Conservation (phyloP, 2,797 vertebrate species). For the Onychomys arenicola region DNA sequence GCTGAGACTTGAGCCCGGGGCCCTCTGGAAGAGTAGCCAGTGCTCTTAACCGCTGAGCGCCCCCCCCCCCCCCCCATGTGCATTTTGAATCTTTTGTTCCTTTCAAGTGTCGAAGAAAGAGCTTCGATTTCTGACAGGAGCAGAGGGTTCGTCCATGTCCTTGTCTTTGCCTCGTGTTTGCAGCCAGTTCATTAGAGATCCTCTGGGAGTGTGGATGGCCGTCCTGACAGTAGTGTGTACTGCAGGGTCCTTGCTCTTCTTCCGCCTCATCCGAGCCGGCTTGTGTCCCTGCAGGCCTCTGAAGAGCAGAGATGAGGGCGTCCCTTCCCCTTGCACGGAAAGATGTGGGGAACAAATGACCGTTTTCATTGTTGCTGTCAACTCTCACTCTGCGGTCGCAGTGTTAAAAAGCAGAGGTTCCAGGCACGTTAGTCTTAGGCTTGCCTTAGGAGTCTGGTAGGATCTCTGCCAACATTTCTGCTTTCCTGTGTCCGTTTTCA, state of each 20-base stretch:
- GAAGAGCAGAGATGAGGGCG: rapidly evolving
- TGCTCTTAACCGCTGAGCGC: background rate
- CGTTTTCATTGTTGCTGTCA: background rate
- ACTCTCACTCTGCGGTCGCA: background rate
- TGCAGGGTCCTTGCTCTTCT: background rate
- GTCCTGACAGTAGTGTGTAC: background rate
- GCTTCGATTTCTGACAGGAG: background rate
- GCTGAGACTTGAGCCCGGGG: background rate
- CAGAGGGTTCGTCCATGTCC: background rate
- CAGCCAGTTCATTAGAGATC: background rate
- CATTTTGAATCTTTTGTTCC: background rate
- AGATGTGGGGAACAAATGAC: background rate
- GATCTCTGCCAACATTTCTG: background rate
- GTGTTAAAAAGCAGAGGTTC: background rate
- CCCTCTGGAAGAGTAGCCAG: background rate
- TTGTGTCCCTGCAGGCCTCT: too few relatives aligned
- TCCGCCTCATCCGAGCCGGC: background rate
- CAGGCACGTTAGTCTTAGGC: rapidly evolving
- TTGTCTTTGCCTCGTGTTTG: background rate
- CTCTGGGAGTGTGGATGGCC: background rate
- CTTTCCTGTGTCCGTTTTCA: conserved; percentile 51
- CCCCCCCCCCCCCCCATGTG: background rate
- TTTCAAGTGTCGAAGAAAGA: conserved; percentile 19
- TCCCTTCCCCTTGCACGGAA: background rate
- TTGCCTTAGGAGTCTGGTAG: rapidly evolving